These are phyloP conservation scores for Psilopogon haemacephalus DNA, from an alignment of 2,113 vertebrate species.

Conservation along the genomic window DNA sequence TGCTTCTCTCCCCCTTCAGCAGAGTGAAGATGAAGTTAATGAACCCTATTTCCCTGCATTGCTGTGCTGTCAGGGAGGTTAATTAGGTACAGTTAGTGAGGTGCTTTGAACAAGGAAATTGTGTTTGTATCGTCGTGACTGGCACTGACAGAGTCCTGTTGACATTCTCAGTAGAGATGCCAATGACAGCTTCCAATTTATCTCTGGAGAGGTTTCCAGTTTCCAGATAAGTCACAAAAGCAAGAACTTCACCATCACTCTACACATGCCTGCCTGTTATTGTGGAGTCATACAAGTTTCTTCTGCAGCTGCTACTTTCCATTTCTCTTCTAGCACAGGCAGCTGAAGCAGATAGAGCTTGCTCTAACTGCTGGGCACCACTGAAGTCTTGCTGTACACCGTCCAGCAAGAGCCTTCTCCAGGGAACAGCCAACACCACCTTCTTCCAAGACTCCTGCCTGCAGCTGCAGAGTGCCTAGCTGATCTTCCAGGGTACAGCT, in stretches of 20 bases:
- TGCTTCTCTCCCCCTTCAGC: constrained; percentile 9
- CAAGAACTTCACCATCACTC: not conserved
- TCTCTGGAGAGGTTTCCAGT: not conserved
- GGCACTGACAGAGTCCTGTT: not conserved
- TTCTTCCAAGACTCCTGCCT: not conserved
- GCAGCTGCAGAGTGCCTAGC: not conserved
- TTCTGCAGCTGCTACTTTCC: not conserved
- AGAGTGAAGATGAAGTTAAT: constrained; percentile 48
- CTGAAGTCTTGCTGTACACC: not conserved
- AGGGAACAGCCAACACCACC: not conserved
- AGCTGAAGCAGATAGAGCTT: not conserved
- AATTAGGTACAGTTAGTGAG: constrained; percentile 34
- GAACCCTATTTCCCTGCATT: constrained; percentile 49
- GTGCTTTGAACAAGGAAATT: not conserved
- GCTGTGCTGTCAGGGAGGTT: constrained; percentile 42
- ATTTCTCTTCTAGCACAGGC: not conserved
- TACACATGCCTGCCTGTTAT: not conserved
- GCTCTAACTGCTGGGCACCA: not conserved
- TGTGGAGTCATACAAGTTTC: not conserved
- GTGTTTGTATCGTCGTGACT: not conserved
- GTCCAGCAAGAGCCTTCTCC: not conserved
- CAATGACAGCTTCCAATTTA: not conserved
- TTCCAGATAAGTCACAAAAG: not conserved
- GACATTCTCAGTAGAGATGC: not conserved
- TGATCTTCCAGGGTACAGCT: not conserved